Base-by-base conservation (phyloP, 2,113 vertebrate species). In the Triplophysa dalaica region DNA sequence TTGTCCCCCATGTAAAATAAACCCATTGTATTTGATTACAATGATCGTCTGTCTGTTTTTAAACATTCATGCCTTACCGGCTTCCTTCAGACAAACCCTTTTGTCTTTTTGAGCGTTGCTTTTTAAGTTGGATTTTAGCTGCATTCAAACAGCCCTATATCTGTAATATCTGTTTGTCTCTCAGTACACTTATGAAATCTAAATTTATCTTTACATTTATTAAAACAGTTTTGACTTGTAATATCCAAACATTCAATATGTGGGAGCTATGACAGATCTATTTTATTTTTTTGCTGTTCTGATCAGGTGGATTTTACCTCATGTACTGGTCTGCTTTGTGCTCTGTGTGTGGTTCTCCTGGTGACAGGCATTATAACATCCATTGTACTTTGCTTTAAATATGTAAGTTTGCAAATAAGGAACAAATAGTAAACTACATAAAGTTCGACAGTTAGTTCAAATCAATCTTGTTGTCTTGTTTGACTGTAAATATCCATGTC, bases 251-350 rank as follows among this genome's bases (percentile, higher is more conserved):
- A 45, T 2, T 45, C 43, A 45, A 11, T 9, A 45, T 45, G 43
- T 45, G 12, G 14, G 13, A 52, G 16, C 13, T 17, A 1, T 52
- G 4, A 52, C 16, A 4, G 33, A 7, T 38, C 6, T 38, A 7
- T 38, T n/a, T n/a, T n/a, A n/a, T n/a, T 52, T 52, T 52, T 52
- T 17, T 17, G 13, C 16, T 52, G 5, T 13, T 70, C 45, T 79
- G 29, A 1, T 41, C 88, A 98, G 97, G 97, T 99, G 89, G 97
- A 99, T 89, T 98, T 99, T 85, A 99, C 97, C 1, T 98, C 97
- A 0, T 98, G 96, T 62, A 89, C 93, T 0, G 97, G 97, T 21
- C 87, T 99, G 17, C 94, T 98, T 89, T 95, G 94, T 0, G 94
- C 96, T 48, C 85, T 96, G 61, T 93, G 91, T 2, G 92, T 96